Evolutionary conservation across 1,140 invertebrate species (phyloP).

Genomic region (Homalodisca vitripennis): DNA sequence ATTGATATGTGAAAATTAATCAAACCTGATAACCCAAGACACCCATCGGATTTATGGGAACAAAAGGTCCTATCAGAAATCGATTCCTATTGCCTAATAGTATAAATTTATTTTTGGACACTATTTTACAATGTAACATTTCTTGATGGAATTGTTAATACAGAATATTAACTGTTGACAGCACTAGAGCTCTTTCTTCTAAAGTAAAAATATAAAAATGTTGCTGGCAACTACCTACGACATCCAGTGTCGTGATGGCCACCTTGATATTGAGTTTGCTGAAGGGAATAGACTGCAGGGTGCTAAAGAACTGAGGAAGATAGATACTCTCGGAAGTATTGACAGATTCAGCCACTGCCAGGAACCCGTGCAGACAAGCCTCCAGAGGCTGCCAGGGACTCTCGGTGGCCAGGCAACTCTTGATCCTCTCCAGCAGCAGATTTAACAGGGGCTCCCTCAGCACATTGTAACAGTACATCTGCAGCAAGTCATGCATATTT

Average conservation of each 20-base stretch:
- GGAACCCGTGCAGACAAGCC: conserved; percentile 78
- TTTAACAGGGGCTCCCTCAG: conserved; percentile 67
- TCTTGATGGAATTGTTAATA: too few relatives aligned
- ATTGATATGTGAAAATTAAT: too few relatives aligned
- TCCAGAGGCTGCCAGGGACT: conserved; percentile 66
- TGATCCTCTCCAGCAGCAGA: conserved; percentile 49
- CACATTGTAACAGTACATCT: conserved; percentile 83
- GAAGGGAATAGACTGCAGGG: conserved; percentile 66
- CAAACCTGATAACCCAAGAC: too few relatives aligned
- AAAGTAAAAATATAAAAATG: too few relatives aligned
- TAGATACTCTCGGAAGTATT: conserved; percentile 57
- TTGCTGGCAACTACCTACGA: too few relatives aligned
- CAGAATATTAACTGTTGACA: too few relatives aligned
- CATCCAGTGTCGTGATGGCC: conserved; percentile 67
- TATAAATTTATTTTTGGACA: too few relatives aligned
- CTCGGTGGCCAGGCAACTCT: conserved; percentile 19
- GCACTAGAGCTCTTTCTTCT: too few relatives aligned
- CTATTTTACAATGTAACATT: too few relatives aligned
- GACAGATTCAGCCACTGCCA: conserved; percentile 75
- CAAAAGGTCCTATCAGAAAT: too few relatives aligned
- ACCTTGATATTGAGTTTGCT: conserved; percentile 57
- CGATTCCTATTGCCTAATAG: too few relatives aligned
- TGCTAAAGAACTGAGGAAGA: conserved; percentile 61
- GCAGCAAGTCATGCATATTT: conserved; percentile 34
- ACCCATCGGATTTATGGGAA: too few relatives aligned